phyloP scores from a whole-genome alignment of 1,140 invertebrate species.

The Oncopodura yosiiana region DNA sequence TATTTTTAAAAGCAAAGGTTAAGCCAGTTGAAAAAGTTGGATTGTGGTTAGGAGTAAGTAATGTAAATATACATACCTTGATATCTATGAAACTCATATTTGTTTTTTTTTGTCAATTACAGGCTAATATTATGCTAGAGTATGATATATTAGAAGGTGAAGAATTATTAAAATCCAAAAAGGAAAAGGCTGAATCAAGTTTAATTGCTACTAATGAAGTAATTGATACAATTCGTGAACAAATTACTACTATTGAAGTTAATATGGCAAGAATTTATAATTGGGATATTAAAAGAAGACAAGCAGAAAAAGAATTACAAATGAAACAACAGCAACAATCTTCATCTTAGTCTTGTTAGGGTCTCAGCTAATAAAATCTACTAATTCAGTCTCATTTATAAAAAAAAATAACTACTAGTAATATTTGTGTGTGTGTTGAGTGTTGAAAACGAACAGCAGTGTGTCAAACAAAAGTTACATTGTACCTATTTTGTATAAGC shows the following conservation, averaged over 20 bases:
- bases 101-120: slow-evolving; percentile 25
- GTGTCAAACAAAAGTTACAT: too few species aligned
- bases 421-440: too few species aligned
- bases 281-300: slow-evolving; percentile 84
- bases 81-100: neutral
- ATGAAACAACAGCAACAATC: too few species aligned
- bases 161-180: slow-evolving; percentile 74
- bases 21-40: slow-evolving; percentile 87
- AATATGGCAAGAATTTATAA: slow-evolving; percentile 95
- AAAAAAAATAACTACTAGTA: too few species aligned
- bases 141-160: slow-evolving; percentile 89
- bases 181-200: slow-evolving; percentile 74
- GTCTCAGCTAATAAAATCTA: too few species aligned
- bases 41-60: slow-evolving; percentile 81
- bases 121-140: slow-evolving; percentile 97
- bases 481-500: too few species aligned
- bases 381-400: too few species aligned
- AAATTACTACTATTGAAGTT: slow-evolving; percentile 96
- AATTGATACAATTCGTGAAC: slow-evolving; percentile 51
- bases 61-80: slow-evolving; percentile 4
- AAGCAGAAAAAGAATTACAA: slow-evolving; percentile 51
- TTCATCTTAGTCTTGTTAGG: too few species aligned
- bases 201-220: slow-evolving; percentile 40
- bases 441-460: too few species aligned
- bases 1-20: slow-evolving; percentile 78